Evolutionary conservation across 1,140 invertebrate species (phyloP).

Genomic region (Alviniconcha marisindica): DNA sequence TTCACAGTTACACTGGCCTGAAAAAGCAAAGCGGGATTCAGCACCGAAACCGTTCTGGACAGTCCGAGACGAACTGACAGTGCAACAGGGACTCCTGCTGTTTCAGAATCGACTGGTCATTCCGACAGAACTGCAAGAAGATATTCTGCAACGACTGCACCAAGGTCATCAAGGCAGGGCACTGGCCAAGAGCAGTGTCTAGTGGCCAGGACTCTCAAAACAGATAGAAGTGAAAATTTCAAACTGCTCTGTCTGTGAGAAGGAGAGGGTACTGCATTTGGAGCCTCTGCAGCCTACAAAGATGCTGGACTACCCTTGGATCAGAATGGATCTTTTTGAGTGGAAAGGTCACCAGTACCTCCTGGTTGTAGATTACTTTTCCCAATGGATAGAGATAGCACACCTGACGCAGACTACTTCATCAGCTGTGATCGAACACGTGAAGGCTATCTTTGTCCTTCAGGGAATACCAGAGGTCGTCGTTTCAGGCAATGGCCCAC

Average conservation of each 20-base stretch:
- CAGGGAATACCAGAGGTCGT: conserved; percentile 3
- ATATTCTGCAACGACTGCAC: neutral
- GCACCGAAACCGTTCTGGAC: neutral
- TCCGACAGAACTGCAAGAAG: neutral
- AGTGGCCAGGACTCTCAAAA: neutral
- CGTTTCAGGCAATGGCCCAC: too few relatives aligned
- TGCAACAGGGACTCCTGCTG: neutral
- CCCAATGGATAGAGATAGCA: neutral
- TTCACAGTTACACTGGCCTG: neutral
- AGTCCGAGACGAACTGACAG: neutral
- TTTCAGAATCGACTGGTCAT: neutral
- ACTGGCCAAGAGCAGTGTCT: neutral
- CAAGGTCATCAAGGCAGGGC: neutral
- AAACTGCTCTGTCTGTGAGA: neutral
- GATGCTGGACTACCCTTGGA: neutral
- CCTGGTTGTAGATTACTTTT: neutral
- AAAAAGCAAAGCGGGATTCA: neutral
- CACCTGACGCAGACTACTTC: neutral
- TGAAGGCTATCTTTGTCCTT: neutral
- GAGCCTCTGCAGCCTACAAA: neutral
- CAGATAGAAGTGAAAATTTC: neutral
- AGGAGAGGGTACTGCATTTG: neutral
- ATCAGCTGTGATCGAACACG: neutral
- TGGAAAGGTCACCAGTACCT: neutral
- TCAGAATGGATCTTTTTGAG: neutral